Percentiles rank a stretch among this genome's conserved stretches.
phyloP scores from a whole-genome alignment of 2,888 invertebrate genomes.

The Lithophane semibrunnea region DNA sequence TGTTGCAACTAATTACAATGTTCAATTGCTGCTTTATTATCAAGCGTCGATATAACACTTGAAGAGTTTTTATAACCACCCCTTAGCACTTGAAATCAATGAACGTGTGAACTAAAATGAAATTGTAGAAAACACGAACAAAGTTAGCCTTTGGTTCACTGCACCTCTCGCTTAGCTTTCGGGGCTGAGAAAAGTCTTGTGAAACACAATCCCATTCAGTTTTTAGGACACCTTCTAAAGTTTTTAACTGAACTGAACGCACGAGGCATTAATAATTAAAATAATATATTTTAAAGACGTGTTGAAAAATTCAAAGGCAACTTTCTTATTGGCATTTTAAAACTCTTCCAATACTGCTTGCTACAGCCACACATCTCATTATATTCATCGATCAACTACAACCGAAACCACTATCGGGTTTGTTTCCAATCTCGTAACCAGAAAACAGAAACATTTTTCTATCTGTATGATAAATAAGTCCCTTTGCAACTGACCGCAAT shows the following conservation, averaged over 20 bases:
- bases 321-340: background rate
- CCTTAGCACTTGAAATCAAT: conserved; percentile 49
- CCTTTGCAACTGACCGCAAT: conserved; percentile 73
- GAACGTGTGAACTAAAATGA: conserved; percentile 47
- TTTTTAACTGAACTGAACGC: background rate
- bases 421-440: conserved; percentile 43
- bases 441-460: conserved; percentile 68
- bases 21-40: conserved; percentile 66
- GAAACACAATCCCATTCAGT: conserved; percentile 11
- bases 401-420: conserved; percentile 33
- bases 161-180: conserved; percentile 13
- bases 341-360: background rate
- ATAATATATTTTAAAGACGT: background rate
- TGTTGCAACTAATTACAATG: conserved; percentile 76
- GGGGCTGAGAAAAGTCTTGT: conserved; percentile 14
- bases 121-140: conserved; percentile 42
- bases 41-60: conserved; percentile 39
- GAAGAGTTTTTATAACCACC: conserved; percentile 35
- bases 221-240: conserved; percentile 1
- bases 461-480: conserved; percentile 76
- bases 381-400: background rate
- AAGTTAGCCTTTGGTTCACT: conserved; percentile 20
- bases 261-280: background rate
- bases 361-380: background rate
- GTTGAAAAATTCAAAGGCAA: too few species aligned